Conservation (phyloP, 2,888 invertebrate genomes). For the Pecten maximus region DNA sequence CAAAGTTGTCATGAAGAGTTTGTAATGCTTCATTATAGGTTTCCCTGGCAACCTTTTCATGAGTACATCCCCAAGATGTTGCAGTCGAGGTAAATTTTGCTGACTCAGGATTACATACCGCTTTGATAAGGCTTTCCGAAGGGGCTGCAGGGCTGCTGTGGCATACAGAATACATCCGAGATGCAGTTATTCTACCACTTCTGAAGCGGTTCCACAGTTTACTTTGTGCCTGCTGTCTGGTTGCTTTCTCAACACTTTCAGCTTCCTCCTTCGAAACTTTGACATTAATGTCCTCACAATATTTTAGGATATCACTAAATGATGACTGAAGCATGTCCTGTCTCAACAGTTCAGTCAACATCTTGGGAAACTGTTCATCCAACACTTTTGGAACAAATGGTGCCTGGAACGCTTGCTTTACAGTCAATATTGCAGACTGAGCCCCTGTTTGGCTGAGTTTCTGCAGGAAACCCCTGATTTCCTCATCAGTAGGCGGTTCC, state of each 20-base stretch:
- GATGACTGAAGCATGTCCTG: background rate
- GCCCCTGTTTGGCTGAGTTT: background rate
- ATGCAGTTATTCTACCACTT: slow-evolving; percentile 45
- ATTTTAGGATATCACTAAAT: slow-evolving; percentile 20
- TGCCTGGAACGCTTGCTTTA: slow-evolving; percentile 4
- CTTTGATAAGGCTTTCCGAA: slow-evolving; percentile 1
- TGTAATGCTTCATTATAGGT: background rate
- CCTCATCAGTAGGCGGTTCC: background rate
- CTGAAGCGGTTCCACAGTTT: slow-evolving; percentile 41
- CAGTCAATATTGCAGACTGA: slow-evolving; percentile 34
- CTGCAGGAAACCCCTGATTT: background rate
- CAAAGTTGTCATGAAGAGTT: slow-evolving; percentile 40
- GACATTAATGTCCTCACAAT: slow-evolving; percentile 30
- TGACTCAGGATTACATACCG: slow-evolving; percentile 13
- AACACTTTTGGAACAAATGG: slow-evolving; percentile 38
- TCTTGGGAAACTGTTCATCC: slow-evolving; percentile 37
- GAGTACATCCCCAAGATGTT: slow-evolving; percentile 42
- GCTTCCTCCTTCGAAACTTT: slow-evolving; percentile 37
- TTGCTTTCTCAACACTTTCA: slow-evolving; percentile 33
- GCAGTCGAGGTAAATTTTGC: slow-evolving; percentile 37
- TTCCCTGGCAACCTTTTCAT: slow-evolving; percentile 42
- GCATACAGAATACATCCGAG: slow-evolving; percentile 40
- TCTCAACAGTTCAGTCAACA: slow-evolving; percentile 38
- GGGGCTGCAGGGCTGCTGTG: slow-evolving; percentile 34
- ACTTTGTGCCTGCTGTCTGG: slow-evolving; percentile 40